Conservation (phyloP, 2,888 invertebrate species). For the Trachelus tabidus region DNA sequence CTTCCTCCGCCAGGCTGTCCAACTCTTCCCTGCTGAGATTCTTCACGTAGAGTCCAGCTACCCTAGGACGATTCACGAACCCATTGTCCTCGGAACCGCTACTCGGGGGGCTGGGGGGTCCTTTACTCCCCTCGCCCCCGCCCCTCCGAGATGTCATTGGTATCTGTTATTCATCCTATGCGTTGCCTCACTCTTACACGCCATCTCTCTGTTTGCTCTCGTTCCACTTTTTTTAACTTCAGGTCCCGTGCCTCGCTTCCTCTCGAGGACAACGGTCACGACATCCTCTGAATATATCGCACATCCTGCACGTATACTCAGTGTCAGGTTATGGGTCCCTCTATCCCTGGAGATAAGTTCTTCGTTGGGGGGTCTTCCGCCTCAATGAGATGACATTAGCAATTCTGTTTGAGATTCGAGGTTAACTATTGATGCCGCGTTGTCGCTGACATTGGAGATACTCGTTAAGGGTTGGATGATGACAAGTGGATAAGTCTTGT, state of each 20-base stretch:
- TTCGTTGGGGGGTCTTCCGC: not conserved
- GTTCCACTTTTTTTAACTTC: not conserved
- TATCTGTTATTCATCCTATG: slow-evolving; percentile 22
- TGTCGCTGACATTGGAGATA: not conserved
- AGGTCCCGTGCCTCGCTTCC: not conserved
- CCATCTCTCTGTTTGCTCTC: not conserved
- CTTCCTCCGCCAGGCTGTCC: slow-evolving; percentile 48
- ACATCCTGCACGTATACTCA: not conserved
- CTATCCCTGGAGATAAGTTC: not conserved
- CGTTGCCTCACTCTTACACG: slow-evolving; percentile 15
- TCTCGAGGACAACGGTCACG: not conserved
- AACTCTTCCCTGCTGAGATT: slow-evolving; percentile 52
- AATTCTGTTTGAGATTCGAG: not conserved
- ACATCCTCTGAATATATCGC: not conserved
- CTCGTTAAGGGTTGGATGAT: not conserved
- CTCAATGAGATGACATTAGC: not conserved
- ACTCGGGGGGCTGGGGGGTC: slow-evolving; percentile 59
- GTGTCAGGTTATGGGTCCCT: not conserved
- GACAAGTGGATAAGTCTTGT: not conserved
- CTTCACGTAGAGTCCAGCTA: slow-evolving; percentile 52
- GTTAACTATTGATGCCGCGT: not conserved
- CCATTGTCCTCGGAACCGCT: slow-evolving; percentile 62
- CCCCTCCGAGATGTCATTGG: slow-evolving; percentile 63
- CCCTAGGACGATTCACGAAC: slow-evolving; percentile 50
- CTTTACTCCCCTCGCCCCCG: slow-evolving; percentile 59